Evolutionary conservation across 2,797 vertebrate genomes (phyloP).

Genomic region (Lutjanus campechanus): DNA sequence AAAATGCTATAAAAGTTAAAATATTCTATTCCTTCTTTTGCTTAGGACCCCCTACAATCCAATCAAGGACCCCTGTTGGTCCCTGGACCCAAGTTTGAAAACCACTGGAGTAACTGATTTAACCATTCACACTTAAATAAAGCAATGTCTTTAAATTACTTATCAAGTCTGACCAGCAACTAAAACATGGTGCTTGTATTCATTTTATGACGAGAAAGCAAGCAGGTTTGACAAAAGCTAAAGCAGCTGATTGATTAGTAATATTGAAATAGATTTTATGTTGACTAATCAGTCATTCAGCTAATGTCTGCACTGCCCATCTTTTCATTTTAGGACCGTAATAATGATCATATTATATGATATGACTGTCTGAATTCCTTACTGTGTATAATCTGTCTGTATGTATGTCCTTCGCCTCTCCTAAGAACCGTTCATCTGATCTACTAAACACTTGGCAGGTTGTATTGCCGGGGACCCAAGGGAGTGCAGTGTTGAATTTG

Average conservation of each 20-base stretch:
- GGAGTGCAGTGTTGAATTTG: no score
- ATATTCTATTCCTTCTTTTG: no score
- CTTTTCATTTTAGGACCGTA: background rate
- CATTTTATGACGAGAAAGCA: background rate
- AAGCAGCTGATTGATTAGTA: background rate
- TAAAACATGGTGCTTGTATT: background rate
- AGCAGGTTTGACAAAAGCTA: background rate
- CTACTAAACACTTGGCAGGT: no score
- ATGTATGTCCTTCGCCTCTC: no score
- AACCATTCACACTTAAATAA: background rate
- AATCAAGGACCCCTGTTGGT: no score
- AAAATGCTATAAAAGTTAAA: no score
- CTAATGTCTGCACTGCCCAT: background rate
- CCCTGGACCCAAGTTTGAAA: no score
- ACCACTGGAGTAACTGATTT: background rate
- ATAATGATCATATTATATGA: constrained; percentile 26
- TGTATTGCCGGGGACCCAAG: no score
- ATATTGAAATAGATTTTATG: background rate
- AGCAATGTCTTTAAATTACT: background rate
- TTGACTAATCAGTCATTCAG: background rate
- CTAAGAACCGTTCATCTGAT: no score
- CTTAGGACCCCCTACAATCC: no score
- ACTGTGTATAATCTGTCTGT: background rate
- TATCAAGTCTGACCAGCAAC: background rate
- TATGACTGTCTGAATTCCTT: background rate